These are phyloP conservation scores for Xenus cinereus DNA, from an alignment of 2,113 vertebrate species.

Conservation along the genomic window DNA sequence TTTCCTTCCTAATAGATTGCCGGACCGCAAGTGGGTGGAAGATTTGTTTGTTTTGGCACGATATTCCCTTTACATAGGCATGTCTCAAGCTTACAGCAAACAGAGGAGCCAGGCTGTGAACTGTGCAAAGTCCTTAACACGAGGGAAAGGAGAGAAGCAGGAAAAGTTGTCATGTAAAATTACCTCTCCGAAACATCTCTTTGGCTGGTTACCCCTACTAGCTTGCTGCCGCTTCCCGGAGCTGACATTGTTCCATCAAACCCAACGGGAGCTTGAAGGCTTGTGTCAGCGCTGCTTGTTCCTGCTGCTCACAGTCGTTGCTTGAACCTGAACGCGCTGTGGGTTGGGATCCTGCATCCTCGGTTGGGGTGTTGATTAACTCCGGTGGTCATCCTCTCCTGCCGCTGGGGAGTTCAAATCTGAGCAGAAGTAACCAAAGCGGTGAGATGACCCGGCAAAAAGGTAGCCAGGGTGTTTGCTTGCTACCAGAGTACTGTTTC, in stretches of 20 bases:
- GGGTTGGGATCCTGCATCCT: background rate
- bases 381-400: background rate
- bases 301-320: background rate
- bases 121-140: background rate
- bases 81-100: background rate
- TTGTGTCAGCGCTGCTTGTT: background rate
- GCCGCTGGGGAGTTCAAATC: background rate
- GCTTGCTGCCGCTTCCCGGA: background rate
- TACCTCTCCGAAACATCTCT: background rate
- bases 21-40: background rate
- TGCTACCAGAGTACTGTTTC: background rate
- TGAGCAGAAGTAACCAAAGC: background rate
- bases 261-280: rapidly evolving
- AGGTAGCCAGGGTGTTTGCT: background rate
- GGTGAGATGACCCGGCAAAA: background rate
- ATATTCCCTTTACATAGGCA: background rate
- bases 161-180: background rate
- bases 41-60: slow-evolving; percentile 38
- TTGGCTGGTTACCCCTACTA: background rate
- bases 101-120: background rate
- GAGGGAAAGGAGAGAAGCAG: background rate
- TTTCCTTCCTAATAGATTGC: background rate
- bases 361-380: rapidly evolving
- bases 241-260: background rate
- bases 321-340: rapidly evolving